Conservation (phyloP, 2,113 vertebrate genomes). For the Oxyruncus cristatus region DNA sequence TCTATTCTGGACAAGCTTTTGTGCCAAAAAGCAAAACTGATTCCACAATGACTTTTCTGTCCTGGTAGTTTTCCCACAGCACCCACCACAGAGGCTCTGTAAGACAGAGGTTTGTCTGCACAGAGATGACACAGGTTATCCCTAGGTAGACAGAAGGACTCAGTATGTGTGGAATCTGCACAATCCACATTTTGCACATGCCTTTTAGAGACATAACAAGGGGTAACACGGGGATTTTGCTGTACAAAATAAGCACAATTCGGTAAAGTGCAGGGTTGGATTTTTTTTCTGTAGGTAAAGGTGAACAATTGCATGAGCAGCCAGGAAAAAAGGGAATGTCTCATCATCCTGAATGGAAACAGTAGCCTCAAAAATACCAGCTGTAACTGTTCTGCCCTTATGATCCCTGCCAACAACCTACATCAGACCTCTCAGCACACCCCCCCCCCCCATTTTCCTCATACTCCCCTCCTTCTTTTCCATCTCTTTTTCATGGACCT, state of each 20-base stretch:
- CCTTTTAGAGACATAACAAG: background rate
- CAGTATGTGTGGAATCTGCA: fast-evolving
- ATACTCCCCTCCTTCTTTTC: background rate
- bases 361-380: background rate
- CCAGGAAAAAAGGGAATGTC: background rate
- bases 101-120: background rate
- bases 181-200: background rate
- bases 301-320: background rate
- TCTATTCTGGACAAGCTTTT: background rate
- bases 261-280: background rate
- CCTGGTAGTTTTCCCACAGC: background rate
- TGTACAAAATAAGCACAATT: background rate
- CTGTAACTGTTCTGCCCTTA: background rate
- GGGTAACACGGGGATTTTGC: background rate
- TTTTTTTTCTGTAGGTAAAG: background rate
- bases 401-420: background rate
- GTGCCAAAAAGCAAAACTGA: background rate
- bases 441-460: background rate
- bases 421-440: background rate
- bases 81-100: no score
- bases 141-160: background rate
- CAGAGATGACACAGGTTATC: background rate
- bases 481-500: background rate
- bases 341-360: background rate
- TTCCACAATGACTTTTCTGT: background rate